Evolutionary conservation across 1,140 invertebrate species (phyloP).

Genomic region (Condylostylus longicornis): DNA sequence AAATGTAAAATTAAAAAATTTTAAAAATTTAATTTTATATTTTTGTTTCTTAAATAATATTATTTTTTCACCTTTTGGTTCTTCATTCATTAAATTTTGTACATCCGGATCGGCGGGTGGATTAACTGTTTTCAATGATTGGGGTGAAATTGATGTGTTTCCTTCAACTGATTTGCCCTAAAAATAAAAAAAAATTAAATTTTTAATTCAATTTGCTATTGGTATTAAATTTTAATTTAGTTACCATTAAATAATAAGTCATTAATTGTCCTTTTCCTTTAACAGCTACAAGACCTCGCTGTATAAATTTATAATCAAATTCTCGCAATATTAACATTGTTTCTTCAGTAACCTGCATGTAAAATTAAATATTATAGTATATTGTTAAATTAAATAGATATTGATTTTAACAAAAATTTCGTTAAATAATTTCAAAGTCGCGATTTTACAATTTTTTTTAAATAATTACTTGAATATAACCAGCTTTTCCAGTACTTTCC

Average conservation of each 20-base stretch:
- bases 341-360: constrained; percentile 76
- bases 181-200: no score
- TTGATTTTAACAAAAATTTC: background rate
- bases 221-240: no score
- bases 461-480: constrained; percentile 69
- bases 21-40: no score
- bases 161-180: no score
- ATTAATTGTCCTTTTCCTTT: constrained; percentile 91
- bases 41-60: no score
- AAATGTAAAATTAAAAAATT: no score
- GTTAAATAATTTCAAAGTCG: background rate
- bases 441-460: background rate
- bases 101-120: no score
- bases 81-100: no score
- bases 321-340: constrained; percentile 70
- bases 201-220: no score
- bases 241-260: constrained; percentile 82
- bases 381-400: background rate
- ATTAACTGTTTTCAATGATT: no score
- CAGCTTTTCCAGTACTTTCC: constrained; percentile 92
- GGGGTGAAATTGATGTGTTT: no score
- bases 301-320: constrained; percentile 82
- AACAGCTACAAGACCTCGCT: constrained; percentile 77
- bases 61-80: no score
- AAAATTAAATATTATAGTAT: constrained; percentile 1